Evolutionary conservation across 1,140 invertebrate species (phyloP).

Genomic region (Drosophila pseudoobscura): DNA sequence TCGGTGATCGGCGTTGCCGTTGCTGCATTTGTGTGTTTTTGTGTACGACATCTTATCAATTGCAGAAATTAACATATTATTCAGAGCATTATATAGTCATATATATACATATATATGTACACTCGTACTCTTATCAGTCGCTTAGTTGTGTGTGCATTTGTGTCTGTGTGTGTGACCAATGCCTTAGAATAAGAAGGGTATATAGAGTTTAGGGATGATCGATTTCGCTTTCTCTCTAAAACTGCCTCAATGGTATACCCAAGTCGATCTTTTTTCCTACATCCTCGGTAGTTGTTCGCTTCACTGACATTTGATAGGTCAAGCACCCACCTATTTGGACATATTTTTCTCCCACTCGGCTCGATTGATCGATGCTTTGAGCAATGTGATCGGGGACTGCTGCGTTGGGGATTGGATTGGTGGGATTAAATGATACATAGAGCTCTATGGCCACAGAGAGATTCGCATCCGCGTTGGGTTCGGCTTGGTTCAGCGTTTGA

Average conservation of each 20-base stretch:
- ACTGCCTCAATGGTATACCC: not conserved
- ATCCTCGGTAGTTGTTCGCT: conserved; percentile 46
- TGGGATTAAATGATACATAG: conserved; percentile 57
- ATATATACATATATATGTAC: conserved; percentile 17
- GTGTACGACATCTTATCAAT: conserved; percentile 61
- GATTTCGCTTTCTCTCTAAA: too few relatives aligned
- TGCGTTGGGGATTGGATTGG: conserved; percentile 34
- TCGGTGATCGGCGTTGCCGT: conserved; percentile 20
- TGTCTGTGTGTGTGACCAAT: not conserved
- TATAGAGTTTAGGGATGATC: not conserved
- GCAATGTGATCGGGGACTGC: conserved; percentile 36
- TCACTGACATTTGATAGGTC: conserved; percentile 70
- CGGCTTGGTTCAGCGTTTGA: conserved; percentile 45
- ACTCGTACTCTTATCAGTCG: conserved; percentile 26
- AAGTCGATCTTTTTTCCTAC: conserved; percentile 36
- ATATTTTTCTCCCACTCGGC: conserved; percentile 12
- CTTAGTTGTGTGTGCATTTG: too few relatives aligned
- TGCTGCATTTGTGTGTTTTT: conserved; percentile 45
- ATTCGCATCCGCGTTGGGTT: conserved; percentile 65
- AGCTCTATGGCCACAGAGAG: conserved; percentile 19
- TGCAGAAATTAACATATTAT: conserved; percentile 73
- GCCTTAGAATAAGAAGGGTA: conserved; percentile 4
- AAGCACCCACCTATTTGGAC: conserved; percentile 75
- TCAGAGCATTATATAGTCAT: conserved; percentile 27
- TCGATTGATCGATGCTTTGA: conserved; percentile 43